phyloP scores from a whole-genome alignment of 2,888 invertebrate species.

The Platycheirus rosarum region DNA sequence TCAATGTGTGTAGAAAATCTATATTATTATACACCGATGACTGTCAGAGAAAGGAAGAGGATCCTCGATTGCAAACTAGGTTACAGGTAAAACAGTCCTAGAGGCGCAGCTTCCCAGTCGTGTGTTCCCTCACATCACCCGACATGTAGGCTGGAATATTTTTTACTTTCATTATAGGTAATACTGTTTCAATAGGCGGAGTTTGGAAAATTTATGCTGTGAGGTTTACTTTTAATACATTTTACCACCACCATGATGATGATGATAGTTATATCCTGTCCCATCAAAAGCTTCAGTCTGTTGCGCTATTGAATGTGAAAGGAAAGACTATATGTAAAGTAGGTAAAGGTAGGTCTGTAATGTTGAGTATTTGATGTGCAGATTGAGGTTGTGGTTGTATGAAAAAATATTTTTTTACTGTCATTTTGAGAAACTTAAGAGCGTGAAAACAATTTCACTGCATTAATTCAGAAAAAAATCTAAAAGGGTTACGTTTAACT shows the following conservation, averaged over 20 bases:
- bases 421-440: conserved; percentile 8
- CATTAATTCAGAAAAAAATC: background rate
- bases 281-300: conserved; percentile 19
- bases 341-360: background rate
- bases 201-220: conserved; percentile 38
- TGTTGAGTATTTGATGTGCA: background rate
- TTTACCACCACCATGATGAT: conserved; percentile 14
- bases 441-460: conserved; percentile 18
- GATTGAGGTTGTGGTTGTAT: background rate
- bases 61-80: conserved; percentile 48
- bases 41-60: conserved; percentile 40
- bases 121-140: background rate
- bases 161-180: too few relatives aligned
- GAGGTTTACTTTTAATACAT: conserved; percentile 29
- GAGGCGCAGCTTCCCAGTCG: background rate
- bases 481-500: conserved; percentile 19
- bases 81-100: conserved; percentile 35
- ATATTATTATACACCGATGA: conserved; percentile 8
- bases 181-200: conserved; percentile 21
- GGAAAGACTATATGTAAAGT: background rate
- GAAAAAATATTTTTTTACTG: background rate
- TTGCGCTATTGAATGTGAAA: conserved; percentile 39
- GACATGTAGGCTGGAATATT: too few relatives aligned
- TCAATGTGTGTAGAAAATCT: conserved; percentile 1
- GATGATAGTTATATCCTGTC: conserved; percentile 32